phyloP scores from a whole-genome alignment of 1,140 invertebrate species.

The Eupeodes corollae region DNA sequence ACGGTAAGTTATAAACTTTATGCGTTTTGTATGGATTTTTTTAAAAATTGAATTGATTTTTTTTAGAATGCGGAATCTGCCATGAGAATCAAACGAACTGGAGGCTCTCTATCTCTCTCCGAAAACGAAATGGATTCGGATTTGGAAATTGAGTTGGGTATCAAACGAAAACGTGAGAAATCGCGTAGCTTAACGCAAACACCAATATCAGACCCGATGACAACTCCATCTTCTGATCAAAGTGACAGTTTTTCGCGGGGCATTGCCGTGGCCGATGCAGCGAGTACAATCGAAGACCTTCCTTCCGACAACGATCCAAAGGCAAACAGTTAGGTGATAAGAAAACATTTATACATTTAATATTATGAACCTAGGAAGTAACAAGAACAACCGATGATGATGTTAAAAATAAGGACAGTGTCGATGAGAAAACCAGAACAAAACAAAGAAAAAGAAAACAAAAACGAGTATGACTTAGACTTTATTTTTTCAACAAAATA shows the following conservation, averaged over 20 bases:
- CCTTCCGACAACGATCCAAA: no score
- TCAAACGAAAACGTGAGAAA: background rate
- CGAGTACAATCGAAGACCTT: no score
- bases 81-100: constrained; percentile 47
- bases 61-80: constrained; percentile 14
- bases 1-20: constrained; percentile 30
- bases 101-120: constrained; percentile 62
- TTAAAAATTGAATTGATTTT: background rate
- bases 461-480: no score
- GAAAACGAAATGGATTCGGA: constrained; percentile 68
- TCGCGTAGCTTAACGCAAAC: background rate
- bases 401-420: no score
- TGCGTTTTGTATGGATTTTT: constrained; percentile 35
- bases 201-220: background rate
- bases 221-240: background rate
- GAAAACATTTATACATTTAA: no score
- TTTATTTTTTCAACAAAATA: no score
- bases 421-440: no score
- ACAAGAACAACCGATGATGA: no score
- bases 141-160: constrained; percentile 24
- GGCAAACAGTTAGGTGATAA: no score
- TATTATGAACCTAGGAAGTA: no score
- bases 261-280: no score
- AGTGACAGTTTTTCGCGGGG: background rate
- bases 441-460: no score